Evolutionary conservation across 2,888 invertebrate species (phyloP), one percentile per base, ranked within the genome.

Genomic region (Trissonchulus latispiculum): DNA sequence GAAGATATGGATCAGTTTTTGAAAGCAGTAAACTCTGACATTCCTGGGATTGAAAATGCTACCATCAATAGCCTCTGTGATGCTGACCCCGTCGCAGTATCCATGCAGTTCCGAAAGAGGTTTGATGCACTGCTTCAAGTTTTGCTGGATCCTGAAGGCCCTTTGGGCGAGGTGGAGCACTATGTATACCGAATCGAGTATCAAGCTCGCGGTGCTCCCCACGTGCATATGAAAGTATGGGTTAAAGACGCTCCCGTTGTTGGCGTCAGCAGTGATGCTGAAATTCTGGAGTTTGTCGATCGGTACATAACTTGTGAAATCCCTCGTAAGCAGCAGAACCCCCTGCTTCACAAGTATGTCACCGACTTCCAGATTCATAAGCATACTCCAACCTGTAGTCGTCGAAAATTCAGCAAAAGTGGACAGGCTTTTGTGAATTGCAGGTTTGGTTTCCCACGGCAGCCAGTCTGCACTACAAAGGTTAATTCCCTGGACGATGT

Each of bases 371-470:
- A 72, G 36, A 33, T 64, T 18, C 72, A 72, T 37, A 64, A 64
- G 18, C 64, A 66, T 35, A 33, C 15, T 1, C 15, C 15, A 29
- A 8, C 8, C 32, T 29, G 66, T 33, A 64, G 8, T 8, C n/a
- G n/a, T n/a, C n/a, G n/a, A n/a, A n/a, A n/a, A n/a, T n/a, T n/a
- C n/a, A n/a, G n/a, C n/a, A n/a, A n/a, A n/a, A n/a, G n/a, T n/a
- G n/a, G n/a, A n/a, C n/a, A n/a, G n/a, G n/a, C n/a, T n/a, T n/a
- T n/a, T n/a, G n/a, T n/a, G n/a, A 8, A 18, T 35, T 71, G 72
- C 32, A 23, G 72, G 36, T 28, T 23, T 31, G 72, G 72, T 68
- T 71, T 70, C 32, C 72, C 72, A 69, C 29, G 72, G 2, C 48
- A 3, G 67, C 3, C 2, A 28, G 3, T 31, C n/a, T 31, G 28